Evolutionary conservation across 2,797 vertebrate genomes (phyloP).

Genomic region (Zonotrichia albicollis): DNA sequence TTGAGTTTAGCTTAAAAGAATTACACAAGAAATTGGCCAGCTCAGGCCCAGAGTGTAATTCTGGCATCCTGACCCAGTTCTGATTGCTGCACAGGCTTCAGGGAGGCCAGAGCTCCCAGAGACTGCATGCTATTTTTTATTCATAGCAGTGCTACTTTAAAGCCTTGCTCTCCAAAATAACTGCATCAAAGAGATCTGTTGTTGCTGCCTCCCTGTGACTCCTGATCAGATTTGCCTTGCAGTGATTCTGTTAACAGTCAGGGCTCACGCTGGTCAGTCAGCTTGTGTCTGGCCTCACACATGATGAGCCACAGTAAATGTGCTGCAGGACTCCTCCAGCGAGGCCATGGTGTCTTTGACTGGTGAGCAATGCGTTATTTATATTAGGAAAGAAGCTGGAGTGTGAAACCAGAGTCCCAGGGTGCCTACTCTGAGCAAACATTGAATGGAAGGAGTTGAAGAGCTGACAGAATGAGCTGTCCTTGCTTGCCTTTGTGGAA

Average conservation of each 20-base stretch:
- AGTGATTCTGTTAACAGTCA: background rate
- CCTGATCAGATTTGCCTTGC: background rate
- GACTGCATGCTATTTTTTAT: background rate
- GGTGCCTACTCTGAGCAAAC: conserved; percentile 12
- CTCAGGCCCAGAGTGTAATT: background rate
- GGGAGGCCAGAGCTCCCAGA: background rate
- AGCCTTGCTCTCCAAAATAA: background rate
- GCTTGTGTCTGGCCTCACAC: conserved; percentile 16
- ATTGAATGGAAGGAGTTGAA: background rate
- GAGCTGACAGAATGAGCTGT: background rate
- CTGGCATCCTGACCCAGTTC: background rate
- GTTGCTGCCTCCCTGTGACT: background rate
- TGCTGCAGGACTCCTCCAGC: background rate
- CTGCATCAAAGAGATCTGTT: background rate
- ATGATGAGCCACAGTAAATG: background rate
- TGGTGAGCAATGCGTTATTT: conserved; percentile 15
- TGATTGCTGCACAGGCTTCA: background rate
- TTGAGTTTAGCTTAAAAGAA: background rate
- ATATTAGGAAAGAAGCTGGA: background rate
- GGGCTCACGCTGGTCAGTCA: background rate
- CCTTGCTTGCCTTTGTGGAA: background rate
- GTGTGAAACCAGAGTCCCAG: conserved; percentile 27
- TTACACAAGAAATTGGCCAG: background rate
- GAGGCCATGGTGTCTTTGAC: background rate
- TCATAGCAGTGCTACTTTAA: background rate